Base-by-base conservation (phyloP, 2,113 vertebrate species). In the Mellivora capensis region DNA sequence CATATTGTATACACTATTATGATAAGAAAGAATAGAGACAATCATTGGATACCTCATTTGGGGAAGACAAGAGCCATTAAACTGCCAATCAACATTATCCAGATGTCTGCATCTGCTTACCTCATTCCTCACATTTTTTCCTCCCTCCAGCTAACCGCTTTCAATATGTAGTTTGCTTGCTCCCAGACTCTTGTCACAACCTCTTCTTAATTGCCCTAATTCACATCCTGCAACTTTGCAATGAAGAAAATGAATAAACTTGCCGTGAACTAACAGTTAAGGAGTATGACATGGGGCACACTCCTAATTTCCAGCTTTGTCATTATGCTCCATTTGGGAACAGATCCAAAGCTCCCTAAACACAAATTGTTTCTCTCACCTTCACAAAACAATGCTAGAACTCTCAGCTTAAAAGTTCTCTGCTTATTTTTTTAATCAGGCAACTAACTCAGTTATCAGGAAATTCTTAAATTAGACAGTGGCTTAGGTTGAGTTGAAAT, bases 31-130 rank as follows among this genome's bases (percentile, higher is more conserved):
- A 97, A 95, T 20, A 87, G n/a, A 94, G 88, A 62, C 47, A 95
- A 57, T 2, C 71, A 59, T 13, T n/a, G 71, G 34, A 47, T 88
- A 11, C 15, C 87, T 94, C 87, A 59, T 80, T 81, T 87, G 9
- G 69, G 57, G 23, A 76, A 92, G 84, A 61, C 25, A 84, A 72
- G 69, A 74, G 44, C 29, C 76, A 85, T 81, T 96, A 83, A 92
- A 64, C 87, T 97, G 95, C 76, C 87, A 92, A 64, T 97, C 94
- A 96, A n/a, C 91, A 95, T 94, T 93, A 94, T 59, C 57, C 80
- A 90, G 90, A 94, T 90, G 88, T 88, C 76, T 96, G 84, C 81
- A 64, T 90, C 94, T 77, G 44, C 47, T 86, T 92, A 90, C 29
- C 80, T 94, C 44, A n/a, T 84, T 94, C 29, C 20, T 92, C 76